Percentiles rank a stretch among this genome's conserved stretches.
phyloP scores from a whole-genome alignment of 2,797 vertebrate species.

The Manis javanica region DNA sequence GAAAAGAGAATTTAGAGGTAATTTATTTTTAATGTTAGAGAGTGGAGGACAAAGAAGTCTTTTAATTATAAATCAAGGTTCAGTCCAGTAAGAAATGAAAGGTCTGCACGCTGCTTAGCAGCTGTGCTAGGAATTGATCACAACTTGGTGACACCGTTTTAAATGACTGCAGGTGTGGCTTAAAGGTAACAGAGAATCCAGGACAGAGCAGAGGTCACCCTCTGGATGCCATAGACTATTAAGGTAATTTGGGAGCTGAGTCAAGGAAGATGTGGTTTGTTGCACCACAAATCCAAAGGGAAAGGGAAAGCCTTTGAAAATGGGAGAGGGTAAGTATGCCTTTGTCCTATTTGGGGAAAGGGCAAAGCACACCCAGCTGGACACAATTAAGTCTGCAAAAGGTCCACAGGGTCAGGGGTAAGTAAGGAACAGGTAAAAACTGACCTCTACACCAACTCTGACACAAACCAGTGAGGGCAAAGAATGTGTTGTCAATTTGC shows the following conservation, averaged over 20 bases:
- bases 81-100: not conserved
- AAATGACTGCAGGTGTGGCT: constrained; percentile 76
- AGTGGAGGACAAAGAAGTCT: not conserved
- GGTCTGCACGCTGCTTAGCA: not conserved
- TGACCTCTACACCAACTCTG: constrained; percentile 71
- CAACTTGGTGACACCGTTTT: constrained; percentile 52
- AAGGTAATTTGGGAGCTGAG: constrained; percentile 72
- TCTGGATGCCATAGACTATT: constrained; percentile 63
- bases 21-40: constrained; percentile 30
- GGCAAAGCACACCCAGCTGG: constrained; percentile 71
- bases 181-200: constrained; percentile 48
- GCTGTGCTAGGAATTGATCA: constrained; percentile 55
- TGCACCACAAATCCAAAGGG: constrained; percentile 67
- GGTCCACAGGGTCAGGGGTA: constrained; percentile 40
- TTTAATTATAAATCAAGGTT: not conserved
- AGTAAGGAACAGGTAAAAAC: constrained; percentile 67
- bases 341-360: constrained; percentile 44
- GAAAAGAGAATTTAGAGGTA: not conserved
- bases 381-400: constrained; percentile 74
- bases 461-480: constrained; percentile 69
- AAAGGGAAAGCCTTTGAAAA: constrained; percentile 77
- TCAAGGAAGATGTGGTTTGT: constrained; percentile 69
- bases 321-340: constrained; percentile 25
- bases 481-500: constrained; percentile 67
- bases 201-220: constrained; percentile 60